Base-by-base conservation (phyloP, 2,113 vertebrate genomes). In the Propithecus coquereli region DNA sequence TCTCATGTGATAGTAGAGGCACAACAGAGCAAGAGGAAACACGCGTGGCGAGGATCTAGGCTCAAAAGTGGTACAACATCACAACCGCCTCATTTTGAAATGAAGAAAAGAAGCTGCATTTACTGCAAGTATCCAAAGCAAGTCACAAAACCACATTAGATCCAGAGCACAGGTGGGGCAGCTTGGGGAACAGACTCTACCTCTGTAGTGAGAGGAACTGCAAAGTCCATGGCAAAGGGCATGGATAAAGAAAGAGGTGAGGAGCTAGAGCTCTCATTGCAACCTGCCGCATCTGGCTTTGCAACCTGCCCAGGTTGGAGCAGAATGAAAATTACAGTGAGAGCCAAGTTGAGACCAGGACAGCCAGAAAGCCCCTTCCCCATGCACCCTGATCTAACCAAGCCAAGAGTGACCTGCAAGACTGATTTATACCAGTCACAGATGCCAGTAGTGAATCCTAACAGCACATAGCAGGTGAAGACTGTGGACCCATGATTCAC, bases 21-120 rank as follows among this genome's bases (percentile, higher is more conserved):
- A 93, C 20, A 11, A 11, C 25, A 83, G 23, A 93, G 8, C 45
- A 77, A 73, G 30, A 85, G 5, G 34, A 97, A 91, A 66, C 0
- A 0, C 17, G 10, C 10, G 2, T 11, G 22, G 37, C 10, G 34
- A 23, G 12, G 50, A 40, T 23, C 34, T 20, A 59, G 27, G 2
- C 43, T 47, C 54, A 79, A 20, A 73, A 74, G 13, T n/a, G 23
- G 12, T 23, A 27, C 3, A 16, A 3, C 3, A 32, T 90, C 47
- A 30, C 18, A 34, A 6, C 20, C 40, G 11, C 23, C n/a, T 63
- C 68, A 80, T 82, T 61, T 77, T 20, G 2, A 87, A 90, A 47
- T 81, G 43, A 89, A 96, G 32, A 37, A 45, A 79, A 77, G 50
- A 73, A 71, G 3, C 10, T 82, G 17, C 13, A 50, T 12, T 81